A percentile compares a stretch with the other conserved stretches of the same genome.
Evolutionary conservation across 2,113 vertebrate genomes (phyloP).

Genomic region (Proteles cristata): DNA sequence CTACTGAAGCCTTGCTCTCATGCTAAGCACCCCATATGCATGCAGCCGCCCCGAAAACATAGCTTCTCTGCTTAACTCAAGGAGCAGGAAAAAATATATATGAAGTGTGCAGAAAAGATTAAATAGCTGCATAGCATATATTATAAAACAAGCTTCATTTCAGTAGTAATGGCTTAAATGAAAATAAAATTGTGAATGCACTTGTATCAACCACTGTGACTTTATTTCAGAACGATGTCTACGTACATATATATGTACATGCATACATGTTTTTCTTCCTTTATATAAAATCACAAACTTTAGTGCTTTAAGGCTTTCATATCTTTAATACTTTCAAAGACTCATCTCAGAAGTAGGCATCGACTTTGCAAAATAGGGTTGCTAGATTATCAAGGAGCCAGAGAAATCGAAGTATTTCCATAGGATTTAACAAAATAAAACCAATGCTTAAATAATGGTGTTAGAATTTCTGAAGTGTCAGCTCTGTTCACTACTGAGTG

Average conservation of each 20-base stretch:
- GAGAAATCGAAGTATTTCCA: background rate
- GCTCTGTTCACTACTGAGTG: background rate
- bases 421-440: background rate
- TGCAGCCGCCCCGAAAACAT: background rate
- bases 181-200: constrained; percentile 4
- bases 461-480: background rate
- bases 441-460: background rate
- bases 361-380: constrained; percentile 13
- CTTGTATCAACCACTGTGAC: background rate
- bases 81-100: background rate
- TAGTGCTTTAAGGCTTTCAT: background rate
- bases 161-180: background rate
- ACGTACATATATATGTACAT: rapidly evolving
- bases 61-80: background rate
- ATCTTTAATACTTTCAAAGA: background rate
- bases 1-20: constrained; percentile 42
- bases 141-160: constrained; percentile 56
- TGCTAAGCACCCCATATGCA: rapidly evolving
- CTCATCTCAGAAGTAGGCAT: background rate
- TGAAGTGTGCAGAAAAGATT: background rate
- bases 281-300: background rate
- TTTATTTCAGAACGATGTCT: background rate
- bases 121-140: background rate
- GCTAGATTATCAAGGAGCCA: constrained; percentile 45
- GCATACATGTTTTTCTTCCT: background rate